A percentile compares a stretch with the other conserved stretches of the same genome.
phyloP scores from a whole-genome alignment of 2,797 vertebrate species.

The Lagocephalus sceleratus region DNA sequence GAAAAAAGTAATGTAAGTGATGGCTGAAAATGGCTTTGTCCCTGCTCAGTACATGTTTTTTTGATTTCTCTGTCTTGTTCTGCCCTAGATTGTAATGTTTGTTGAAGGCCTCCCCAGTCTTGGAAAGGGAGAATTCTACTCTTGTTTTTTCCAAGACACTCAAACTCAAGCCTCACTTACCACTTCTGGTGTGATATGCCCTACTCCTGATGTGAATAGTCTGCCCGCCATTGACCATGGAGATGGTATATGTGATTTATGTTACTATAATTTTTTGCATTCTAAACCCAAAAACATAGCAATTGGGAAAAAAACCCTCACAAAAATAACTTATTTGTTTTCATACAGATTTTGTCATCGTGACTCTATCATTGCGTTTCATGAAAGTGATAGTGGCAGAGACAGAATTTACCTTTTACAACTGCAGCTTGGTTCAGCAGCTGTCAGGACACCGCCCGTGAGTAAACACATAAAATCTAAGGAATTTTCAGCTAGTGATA shows the following conservation, averaged over 20 bases:
- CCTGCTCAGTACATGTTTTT: neutral
- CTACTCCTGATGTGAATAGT: constrained; percentile 82
- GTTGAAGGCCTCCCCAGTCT: constrained; percentile 84
- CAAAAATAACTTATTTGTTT: constrained; percentile 3
- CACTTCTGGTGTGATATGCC: constrained; percentile 82
- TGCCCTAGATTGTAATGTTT: constrained; percentile 83
- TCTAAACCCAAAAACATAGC: neutral
- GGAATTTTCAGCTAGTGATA: neutral
- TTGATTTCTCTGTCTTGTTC: neutral
- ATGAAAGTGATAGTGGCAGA: constrained; percentile 83
- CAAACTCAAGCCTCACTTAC: constrained; percentile 82
- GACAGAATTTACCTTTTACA: constrained; percentile 88
- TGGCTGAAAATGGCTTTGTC: neutral
- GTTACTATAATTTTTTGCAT: neutral
- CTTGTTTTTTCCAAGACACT: constrained; percentile 87
- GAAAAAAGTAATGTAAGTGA: constrained; percentile 83
- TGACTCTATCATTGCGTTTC: constrained; percentile 86
- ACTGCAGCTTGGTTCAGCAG: constrained; percentile 86
- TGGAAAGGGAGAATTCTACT: constrained; percentile 82
- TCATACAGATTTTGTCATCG: constrained; percentile 84
- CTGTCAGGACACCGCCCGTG: constrained; percentile 86
- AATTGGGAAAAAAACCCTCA: neutral
- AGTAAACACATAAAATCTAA: constrained; percentile 61
- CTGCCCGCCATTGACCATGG: constrained; percentile 79
- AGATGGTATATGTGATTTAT: constrained; percentile 77